phyloP scores from a whole-genome alignment of 2,888 invertebrate species.

The Gibbula magus region DNA sequence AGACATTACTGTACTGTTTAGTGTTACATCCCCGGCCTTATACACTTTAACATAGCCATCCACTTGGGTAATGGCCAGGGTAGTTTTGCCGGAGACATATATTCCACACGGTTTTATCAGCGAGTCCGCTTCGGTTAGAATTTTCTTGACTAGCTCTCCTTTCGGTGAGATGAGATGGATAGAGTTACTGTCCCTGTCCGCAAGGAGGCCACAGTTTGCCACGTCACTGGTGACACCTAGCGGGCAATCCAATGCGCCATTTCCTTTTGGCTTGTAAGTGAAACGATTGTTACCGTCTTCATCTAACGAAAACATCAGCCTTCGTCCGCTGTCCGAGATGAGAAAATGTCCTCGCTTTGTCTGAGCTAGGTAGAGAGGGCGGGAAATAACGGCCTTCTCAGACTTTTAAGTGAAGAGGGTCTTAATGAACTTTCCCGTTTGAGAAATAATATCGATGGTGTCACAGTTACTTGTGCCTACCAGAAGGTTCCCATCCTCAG shows the following conservation, averaged over 20 bases:
- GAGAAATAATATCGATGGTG: slow-evolving; percentile 37
- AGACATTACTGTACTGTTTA: too few species aligned
- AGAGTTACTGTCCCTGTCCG: slow-evolving; percentile 37
- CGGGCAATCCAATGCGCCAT: slow-evolving; percentile 36
- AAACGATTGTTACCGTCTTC: slow-evolving; percentile 30
- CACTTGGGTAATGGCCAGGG: slow-evolving; percentile 38
- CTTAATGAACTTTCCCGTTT: slow-evolving; percentile 28
- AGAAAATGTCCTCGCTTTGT: slow-evolving; percentile 18
- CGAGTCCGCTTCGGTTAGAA: slow-evolving; percentile 29
- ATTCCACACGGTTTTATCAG: slow-evolving; percentile 42
- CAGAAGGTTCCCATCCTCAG: slow-evolving; percentile 21
- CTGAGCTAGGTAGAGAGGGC: slow-evolving; percentile 36
- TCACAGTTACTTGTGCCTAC: slow-evolving; percentile 40
- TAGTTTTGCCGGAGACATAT: not conserved
- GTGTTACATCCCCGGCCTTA: not conserved
- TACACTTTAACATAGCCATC: slow-evolving; percentile 33
- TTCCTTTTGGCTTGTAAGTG: slow-evolving; percentile 33
- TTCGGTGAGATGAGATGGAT: slow-evolving; percentile 29
- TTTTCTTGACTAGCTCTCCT: slow-evolving; percentile 22
- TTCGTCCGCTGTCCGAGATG: slow-evolving; percentile 39
- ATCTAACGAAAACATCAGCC: slow-evolving; percentile 29
- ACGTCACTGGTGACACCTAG: slow-evolving; percentile 38
- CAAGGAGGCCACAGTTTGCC: slow-evolving; percentile 28
- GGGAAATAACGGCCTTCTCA: slow-evolving; percentile 23
- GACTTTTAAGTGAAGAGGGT: slow-evolving; percentile 33